These are phyloP conservation scores for Acronicta alni DNA, from an alignment of 2,888 invertebrate species.

Conservation along the genomic window DNA sequence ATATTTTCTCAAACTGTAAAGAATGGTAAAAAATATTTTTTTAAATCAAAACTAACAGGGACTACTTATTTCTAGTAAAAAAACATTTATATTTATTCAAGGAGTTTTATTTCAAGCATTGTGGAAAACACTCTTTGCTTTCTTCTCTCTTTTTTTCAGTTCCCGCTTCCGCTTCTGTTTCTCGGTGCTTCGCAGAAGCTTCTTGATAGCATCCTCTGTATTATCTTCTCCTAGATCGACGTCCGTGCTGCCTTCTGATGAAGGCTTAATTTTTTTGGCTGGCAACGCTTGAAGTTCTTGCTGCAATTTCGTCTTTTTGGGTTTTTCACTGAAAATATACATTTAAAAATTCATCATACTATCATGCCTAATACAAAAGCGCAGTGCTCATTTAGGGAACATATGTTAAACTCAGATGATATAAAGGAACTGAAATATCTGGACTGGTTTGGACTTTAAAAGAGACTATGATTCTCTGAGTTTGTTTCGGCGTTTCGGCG, in stretches of 20 bases:
- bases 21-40: too few relatives aligned
- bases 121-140: conserved; percentile 82
- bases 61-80: too few relatives aligned
- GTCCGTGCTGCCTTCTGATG: conserved; percentile 71
- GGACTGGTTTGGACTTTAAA: too few relatives aligned
- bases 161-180: conserved; percentile 78
- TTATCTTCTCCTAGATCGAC: conserved; percentile 54
- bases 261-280: conserved; percentile 70
- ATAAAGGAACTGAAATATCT: too few relatives aligned
- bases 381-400: too few relatives aligned
- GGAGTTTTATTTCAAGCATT: conserved; percentile 75
- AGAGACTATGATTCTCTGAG: too few relatives aligned
- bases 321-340: conserved; percentile 65
- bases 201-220: conserved; percentile 75
- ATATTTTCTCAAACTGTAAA: too few relatives aligned
- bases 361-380: too few relatives aligned
- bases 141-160: conserved; percentile 78
- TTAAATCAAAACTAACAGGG: too few relatives aligned
- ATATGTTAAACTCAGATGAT: too few relatives aligned
- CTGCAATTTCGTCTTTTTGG: conserved; percentile 61
- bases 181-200: conserved; percentile 83
- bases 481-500: too few relatives aligned
- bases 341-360: neutral
- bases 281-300: conserved; percentile 32
- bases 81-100: neutral